phyloP scores from a whole-genome alignment of 2,113 vertebrate species.

The Eira barbara region DNA sequence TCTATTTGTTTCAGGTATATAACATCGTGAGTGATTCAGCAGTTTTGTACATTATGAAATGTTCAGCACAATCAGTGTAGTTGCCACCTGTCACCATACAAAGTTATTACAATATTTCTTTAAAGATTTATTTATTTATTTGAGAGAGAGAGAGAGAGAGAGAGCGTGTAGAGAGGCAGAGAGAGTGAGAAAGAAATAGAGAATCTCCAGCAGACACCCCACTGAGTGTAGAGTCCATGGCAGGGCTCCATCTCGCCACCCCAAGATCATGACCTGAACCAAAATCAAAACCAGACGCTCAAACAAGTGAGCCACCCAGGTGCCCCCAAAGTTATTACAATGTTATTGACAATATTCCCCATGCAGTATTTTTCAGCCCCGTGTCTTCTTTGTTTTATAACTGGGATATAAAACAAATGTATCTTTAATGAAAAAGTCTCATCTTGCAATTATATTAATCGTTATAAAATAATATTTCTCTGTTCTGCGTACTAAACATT shows the following conservation, averaged over 20 bases:
- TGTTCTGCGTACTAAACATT: neutral
- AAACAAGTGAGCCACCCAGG: neutral
- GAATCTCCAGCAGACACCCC: neutral
- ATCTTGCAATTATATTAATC: slow-evolving; percentile 28
- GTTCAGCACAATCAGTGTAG: neutral
- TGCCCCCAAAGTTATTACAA: neutral
- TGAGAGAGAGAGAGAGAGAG: neutral
- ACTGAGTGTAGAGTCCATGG: neutral
- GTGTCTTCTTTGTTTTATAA: neutral
- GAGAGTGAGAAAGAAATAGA: neutral
- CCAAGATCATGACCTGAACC: neutral
- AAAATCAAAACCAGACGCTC: neutral
- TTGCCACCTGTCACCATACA: neutral
- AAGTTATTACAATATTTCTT: neutral
- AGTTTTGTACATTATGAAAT: neutral
- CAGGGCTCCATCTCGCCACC: neutral
- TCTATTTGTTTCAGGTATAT: neutral
- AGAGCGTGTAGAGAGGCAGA: neutral
- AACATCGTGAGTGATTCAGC: neutral
- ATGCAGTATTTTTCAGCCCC: neutral
- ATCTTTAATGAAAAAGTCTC: slow-evolving; percentile 47
- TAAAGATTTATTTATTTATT: neutral
- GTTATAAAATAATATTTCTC: slow-evolving; percentile 49
- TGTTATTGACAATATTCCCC: neutral
- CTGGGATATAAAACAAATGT: slow-evolving; percentile 53